Conservation (phyloP, 2,797 vertebrate species). For the Pseudocheirus occidentalis region DNA sequence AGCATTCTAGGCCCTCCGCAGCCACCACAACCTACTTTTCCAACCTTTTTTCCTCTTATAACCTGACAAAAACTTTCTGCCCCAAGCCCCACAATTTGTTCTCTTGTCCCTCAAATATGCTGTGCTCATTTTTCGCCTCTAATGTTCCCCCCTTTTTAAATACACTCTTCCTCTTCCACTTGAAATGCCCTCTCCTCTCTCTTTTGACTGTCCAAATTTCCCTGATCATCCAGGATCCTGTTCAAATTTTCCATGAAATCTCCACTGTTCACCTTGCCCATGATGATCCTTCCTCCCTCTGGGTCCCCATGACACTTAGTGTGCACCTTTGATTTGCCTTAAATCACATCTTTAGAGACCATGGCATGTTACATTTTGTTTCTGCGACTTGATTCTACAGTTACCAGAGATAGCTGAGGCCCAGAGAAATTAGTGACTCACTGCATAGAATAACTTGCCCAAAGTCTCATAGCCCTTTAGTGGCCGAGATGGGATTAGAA, state of each 20-base stretch:
- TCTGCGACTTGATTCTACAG: neutral
- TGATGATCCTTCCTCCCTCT: neutral
- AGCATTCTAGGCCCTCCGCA: neutral
- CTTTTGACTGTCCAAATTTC: no score
- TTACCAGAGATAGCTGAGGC: neutral
- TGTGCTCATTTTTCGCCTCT: neutral
- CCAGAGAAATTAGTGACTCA: no score
- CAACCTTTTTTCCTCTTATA: neutral
- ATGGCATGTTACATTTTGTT: neutral
- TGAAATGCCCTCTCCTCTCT: neutral
- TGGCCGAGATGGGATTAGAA: no score
- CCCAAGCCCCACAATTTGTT: neutral
- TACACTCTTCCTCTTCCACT: neutral
- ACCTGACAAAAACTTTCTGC: neutral
- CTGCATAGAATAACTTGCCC: no score
- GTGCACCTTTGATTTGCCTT: neutral
- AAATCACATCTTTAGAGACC: neutral
- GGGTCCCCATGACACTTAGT: neutral
- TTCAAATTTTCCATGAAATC: neutral
- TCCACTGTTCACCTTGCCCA: neutral
- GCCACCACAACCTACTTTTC: neutral
- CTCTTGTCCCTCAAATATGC: neutral
- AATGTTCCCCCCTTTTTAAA: neutral
- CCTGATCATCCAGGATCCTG: neutral
- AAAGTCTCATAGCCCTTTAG: no score